Base-by-base conservation (phyloP, 2,113 vertebrate genomes). In the Athene cunicularia region DNA sequence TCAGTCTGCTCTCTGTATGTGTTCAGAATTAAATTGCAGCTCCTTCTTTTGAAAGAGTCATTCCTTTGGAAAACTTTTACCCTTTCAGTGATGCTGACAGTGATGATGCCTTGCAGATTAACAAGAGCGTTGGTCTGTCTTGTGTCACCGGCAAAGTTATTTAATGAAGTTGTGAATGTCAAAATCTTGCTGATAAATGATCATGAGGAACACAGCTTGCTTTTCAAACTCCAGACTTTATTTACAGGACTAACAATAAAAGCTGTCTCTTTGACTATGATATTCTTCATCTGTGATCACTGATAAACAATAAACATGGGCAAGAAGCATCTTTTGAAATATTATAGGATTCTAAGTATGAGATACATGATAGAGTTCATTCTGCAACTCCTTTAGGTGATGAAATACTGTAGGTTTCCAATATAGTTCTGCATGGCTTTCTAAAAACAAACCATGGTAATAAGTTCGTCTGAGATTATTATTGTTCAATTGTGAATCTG, bases 151-250 rank as follows among this genome's bases (percentile, higher is more conserved):
- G 19, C 41, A 33, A 83, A 90, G 58, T 86, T 96, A 79, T 93
- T 95, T 91, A 94, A 96, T 96, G 91, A 95, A 96, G 86, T 50
- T 93, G 89, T 74, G 83, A 89, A 77, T 84, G 93, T 86, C 86
- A 80, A 71, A 86, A 55, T 74, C 72, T 86, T 74, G 26, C 63
- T 91, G 95, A 96, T 59, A 88, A 86, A 86, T 86, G 59, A 63
- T 74, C 80, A 77, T 0, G 0, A 67, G 30, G 55, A 91, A 58
- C 55, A 77, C 41, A 66, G 41, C 37, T 88, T 84, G 37, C 52
- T 92, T 95, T 94, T 88, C 33, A 35, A 80, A 86, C 64, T 80
- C 28, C 73, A 84, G 71, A 41, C 18, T 95, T 90, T 90, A 93
- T 94, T 95, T 97, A 58, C 59, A 77, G 59, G 41, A 7, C 59